Conservation (phyloP, 2,797 vertebrate genomes). For the Aphelocoma californica region DNA sequence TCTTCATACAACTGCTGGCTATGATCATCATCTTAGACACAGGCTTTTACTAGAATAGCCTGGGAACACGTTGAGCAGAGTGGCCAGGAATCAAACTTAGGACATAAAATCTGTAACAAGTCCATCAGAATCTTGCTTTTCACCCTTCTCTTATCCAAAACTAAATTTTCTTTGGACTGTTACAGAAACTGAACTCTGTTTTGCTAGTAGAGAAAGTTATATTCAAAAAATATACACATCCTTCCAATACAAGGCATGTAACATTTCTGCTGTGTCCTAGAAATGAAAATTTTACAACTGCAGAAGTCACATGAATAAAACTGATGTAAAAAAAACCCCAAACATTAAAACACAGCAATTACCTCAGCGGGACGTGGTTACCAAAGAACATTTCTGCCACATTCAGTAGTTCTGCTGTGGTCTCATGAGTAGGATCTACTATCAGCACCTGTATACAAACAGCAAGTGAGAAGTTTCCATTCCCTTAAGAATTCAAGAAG, state of each 20-base stretch:
- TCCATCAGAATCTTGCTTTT: background rate
- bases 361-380: constrained; percentile 97
- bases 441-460: constrained; percentile 84
- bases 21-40: background rate
- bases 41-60: background rate
- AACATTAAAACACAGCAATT: background rate
- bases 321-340: background rate
- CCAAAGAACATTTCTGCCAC: constrained; percentile 97
- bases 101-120: background rate
- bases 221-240: background rate
- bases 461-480: background rate
- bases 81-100: background rate
- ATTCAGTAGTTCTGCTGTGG: constrained; percentile 85
- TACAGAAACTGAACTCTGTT: background rate
- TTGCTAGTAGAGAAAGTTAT: background rate
- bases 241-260: rapidly evolving
- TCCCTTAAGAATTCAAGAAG: background rate
- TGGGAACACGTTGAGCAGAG: background rate
- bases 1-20: background rate
- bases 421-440: constrained; percentile 88
- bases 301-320: background rate
- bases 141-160: background rate
- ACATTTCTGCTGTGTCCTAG: background rate
- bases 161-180: background rate
- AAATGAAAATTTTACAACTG: background rate